Conservation (phyloP, 2,888 invertebrate species). For the Amphimallon solstitiale region DNA sequence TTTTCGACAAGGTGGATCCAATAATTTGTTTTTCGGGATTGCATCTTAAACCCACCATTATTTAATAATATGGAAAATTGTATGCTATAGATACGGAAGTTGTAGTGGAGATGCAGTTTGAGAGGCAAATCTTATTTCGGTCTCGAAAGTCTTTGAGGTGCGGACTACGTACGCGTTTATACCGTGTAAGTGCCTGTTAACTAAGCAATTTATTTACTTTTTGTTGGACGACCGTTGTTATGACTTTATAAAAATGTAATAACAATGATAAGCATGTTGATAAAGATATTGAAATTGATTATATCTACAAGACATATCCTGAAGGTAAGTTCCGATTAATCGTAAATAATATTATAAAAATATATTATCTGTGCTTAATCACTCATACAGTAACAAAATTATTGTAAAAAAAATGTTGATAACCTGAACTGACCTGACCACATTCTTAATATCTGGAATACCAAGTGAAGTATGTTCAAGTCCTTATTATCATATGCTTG, state of each 20-base stretch:
- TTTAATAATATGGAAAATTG: slow-evolving; percentile 37
- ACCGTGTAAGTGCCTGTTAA: slow-evolving; percentile 21
- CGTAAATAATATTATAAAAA: no score
- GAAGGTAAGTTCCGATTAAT: no score
- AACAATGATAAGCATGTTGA: neutral
- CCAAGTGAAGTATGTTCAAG: no score
- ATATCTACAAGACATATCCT: no score
- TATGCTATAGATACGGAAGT: slow-evolving; percentile 1
- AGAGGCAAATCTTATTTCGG: neutral
- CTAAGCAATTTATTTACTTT: slow-evolving; percentile 13
- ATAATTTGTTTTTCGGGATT: slow-evolving; percentile 50
- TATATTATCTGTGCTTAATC: no score
- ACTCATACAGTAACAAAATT: no score
- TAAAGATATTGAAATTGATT: neutral
- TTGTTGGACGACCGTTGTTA: neutral
- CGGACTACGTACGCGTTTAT: slow-evolving; percentile 5
- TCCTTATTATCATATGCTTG: no score
- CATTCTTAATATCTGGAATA: no score
- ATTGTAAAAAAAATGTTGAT: no score
- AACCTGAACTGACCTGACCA: no score
- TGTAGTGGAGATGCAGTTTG: neutral
- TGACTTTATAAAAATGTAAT: slow-evolving; percentile 3
- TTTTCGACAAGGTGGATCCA: slow-evolving; percentile 44
- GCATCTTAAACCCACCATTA: slow-evolving; percentile 33
- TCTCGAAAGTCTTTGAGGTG: neutral